These are phyloP conservation scores for Pachyseris speciosa DNA, from an alignment of 64 coral and sea anemone genomes.

Conservation along the genomic window DNA sequence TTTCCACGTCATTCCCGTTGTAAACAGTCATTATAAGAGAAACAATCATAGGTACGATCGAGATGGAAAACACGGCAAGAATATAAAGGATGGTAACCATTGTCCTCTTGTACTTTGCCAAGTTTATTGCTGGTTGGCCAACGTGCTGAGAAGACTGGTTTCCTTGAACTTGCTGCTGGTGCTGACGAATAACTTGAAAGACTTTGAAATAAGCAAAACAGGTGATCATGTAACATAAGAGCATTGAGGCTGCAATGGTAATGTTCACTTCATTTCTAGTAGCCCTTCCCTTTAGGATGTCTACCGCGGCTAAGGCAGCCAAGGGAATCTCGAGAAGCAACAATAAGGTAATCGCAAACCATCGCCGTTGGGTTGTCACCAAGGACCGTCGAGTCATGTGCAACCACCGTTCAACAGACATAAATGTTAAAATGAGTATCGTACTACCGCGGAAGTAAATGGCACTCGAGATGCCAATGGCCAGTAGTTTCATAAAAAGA, in stretches of 20 bases:
- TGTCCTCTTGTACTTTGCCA: conserved; percentile 1
- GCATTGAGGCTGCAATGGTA: not conserved
- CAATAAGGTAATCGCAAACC: not conserved
- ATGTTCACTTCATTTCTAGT: not conserved
- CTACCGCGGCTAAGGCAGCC: not conserved
- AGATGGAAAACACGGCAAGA: not conserved
- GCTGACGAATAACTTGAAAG: not conserved
- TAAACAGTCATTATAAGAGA: not conserved
- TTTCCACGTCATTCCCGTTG: not conserved
- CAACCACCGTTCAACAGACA: conserved; percentile 38
- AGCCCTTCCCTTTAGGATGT: not conserved
- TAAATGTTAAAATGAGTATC: not conserved
- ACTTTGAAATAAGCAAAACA: conserved; percentile 4
- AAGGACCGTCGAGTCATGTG: conserved; percentile 4
- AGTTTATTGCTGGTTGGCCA: not conserved
- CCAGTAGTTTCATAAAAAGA: not conserved
- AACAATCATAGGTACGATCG: not conserved
- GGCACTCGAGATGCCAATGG: not conserved
- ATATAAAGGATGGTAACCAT: not conserved
- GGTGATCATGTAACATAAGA: not conserved
- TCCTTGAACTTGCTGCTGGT: not conserved
- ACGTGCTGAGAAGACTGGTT: not conserved
- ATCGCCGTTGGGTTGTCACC: not conserved
- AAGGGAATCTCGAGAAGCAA: not conserved
- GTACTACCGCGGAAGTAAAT: not conserved